These are phyloP conservation scores for Copidosoma aretas DNA, from an alignment of 2,888 invertebrate genomes.

Conservation along the genomic window DNA sequence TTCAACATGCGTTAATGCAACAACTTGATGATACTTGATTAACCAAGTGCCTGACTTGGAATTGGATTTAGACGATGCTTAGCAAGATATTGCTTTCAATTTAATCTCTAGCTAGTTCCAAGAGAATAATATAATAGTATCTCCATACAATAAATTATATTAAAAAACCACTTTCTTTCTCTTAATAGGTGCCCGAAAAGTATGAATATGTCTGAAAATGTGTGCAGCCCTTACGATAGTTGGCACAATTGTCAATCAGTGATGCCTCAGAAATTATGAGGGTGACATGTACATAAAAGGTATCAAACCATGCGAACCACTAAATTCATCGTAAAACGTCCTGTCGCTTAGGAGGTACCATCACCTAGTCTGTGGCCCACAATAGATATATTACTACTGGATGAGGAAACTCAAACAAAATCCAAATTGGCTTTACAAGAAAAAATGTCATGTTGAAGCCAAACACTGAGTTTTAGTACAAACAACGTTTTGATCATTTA, in stretches of 20 bases:
- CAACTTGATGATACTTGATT: too few relatives aligned
- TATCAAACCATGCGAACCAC: slow-evolving; percentile 63
- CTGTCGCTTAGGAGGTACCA: slow-evolving; percentile 62
- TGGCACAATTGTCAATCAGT: slow-evolving; percentile 8
- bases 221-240: too few relatives aligned
- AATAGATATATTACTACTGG: slow-evolving; percentile 56
- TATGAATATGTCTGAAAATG: slow-evolving; percentile 56
- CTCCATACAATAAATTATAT: too few relatives aligned
- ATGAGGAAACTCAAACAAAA: slow-evolving; percentile 58
- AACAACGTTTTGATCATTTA: slow-evolving; percentile 75
- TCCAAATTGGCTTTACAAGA: slow-evolving; percentile 62
- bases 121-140: too few relatives aligned
- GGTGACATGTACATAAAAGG: slow-evolving; percentile 63
- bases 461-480: slow-evolving; percentile 66
- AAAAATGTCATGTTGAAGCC: slow-evolving; percentile 66
- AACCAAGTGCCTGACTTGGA: too few relatives aligned
- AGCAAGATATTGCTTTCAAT: too few relatives aligned
- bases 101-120: too few relatives aligned
- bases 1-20: neutral
- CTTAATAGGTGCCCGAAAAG: too few relatives aligned
- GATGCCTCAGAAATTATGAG: slow-evolving; percentile 31
- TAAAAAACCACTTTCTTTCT: too few relatives aligned
- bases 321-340: slow-evolving; percentile 68
- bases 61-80: too few relatives aligned
- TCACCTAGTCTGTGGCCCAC: slow-evolving; percentile 58